Evolutionary conservation across 2,113 vertebrate species (phyloP).

Genomic region (Pelodiscus sinensis): DNA sequence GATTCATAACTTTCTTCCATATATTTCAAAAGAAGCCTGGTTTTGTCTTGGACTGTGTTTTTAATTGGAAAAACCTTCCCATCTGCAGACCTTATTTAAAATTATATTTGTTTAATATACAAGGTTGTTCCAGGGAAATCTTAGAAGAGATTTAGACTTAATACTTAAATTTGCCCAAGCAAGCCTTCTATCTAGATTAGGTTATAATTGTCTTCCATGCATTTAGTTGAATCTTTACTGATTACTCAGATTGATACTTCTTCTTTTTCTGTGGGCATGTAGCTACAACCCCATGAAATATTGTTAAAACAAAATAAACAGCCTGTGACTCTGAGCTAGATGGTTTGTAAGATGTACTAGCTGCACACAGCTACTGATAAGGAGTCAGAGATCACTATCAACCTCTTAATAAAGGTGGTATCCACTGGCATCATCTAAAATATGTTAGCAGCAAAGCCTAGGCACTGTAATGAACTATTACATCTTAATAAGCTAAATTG

Average conservation of each 20-base stretch:
- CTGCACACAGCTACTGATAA: background rate
- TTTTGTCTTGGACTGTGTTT: constrained; percentile 16
- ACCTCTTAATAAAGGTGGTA: background rate
- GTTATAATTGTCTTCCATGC: constrained; percentile 54
- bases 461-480: background rate
- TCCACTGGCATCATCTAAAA: background rate
- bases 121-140: constrained; percentile 23
- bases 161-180: constrained; percentile 28
- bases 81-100: constrained; percentile 25
- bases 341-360: background rate
- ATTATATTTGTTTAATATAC: constrained; percentile 28
- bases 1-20: constrained; percentile 36
- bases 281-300: constrained; percentile 11
- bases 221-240: constrained; percentile 61
- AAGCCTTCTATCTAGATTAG: constrained; percentile 51
- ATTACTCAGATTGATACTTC: constrained; percentile 47
- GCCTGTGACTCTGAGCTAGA: constrained; percentile 13
- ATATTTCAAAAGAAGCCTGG: constrained; percentile 13
- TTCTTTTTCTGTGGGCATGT: constrained; percentile 1
- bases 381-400: background rate
- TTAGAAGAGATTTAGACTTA: background rate
- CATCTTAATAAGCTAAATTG: background rate
- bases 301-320: constrained; percentile 11
- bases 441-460: background rate
- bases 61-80: background rate